phyloP scores from a whole-genome alignment of 2,113 vertebrate genomes.

The Gadus macrocephalus region DNA sequence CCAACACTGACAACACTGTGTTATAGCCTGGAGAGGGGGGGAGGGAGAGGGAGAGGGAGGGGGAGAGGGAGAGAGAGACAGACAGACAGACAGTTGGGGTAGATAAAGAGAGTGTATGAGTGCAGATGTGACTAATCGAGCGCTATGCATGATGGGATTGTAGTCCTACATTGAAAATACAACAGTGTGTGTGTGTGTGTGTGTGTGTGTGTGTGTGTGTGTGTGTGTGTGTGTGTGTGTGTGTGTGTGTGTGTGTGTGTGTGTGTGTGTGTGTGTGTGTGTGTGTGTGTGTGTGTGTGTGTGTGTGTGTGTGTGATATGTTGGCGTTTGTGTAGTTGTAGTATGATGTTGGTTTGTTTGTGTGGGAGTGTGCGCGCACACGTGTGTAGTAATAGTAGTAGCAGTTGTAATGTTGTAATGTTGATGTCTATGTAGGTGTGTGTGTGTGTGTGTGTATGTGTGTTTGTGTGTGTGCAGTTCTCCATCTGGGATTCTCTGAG shows the following conservation, averaged over 20 bases:
- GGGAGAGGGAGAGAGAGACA: background rate
- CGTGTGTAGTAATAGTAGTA: too few species aligned
- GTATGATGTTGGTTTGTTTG: constrained; percentile 7
- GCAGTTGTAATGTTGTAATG: too few species aligned
- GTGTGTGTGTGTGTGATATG: background rate
- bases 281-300: too few species aligned
- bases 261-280: background rate
- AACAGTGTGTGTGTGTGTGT: too few species aligned
- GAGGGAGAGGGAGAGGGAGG: background rate
- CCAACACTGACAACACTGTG: constrained; percentile 80
- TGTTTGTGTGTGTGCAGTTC: constrained; percentile 1
- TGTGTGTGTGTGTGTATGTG: constrained; percentile 55
- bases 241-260: background rate
- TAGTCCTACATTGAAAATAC: background rate
- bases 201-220: background rate
- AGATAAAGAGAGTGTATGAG: too few species aligned
- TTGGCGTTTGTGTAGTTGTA: constrained; percentile 41
- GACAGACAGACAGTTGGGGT: too few species aligned
- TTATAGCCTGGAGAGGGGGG: constrained; percentile 77
- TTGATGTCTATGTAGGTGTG: constrained; percentile 17
- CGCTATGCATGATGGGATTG: too few species aligned
- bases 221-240: background rate
- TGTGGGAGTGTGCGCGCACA: constrained; percentile 39
- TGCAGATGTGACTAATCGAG: too few species aligned
- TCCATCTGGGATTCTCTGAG: background rate